These are phyloP conservation scores for Schizopygopsis pylzovi DNA, from an alignment of 2,797 vertebrate genomes.

Conservation along the genomic window DNA sequence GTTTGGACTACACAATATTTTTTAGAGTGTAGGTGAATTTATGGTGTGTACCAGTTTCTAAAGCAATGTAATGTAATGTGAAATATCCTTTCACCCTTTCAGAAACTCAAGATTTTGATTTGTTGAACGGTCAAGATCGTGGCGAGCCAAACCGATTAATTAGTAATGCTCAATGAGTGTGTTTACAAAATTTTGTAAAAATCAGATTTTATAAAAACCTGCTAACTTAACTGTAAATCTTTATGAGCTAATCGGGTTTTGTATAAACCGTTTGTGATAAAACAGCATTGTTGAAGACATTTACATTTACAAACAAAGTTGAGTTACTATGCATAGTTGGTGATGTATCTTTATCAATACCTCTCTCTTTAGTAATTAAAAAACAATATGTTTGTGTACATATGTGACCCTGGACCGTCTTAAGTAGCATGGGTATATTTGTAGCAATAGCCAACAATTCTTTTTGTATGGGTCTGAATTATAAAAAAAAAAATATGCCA, in stretches of 20 bases:
- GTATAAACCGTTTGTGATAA: background rate
- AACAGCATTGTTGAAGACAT: background rate
- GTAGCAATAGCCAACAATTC: background rate
- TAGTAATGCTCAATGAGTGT: background rate
- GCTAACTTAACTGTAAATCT: background rate
- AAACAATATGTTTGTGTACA: background rate
- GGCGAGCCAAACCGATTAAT: background rate
- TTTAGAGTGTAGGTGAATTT: background rate
- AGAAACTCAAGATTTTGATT: background rate
- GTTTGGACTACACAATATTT: no score
- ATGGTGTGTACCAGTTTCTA: slow-evolving; percentile 10
- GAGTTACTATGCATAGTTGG: background rate
- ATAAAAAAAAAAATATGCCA: no score
- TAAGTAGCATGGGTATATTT: no score
- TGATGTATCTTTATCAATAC: background rate
- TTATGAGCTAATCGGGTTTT: background rate
- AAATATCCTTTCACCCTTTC: slow-evolving; percentile 25
- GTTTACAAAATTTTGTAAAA: background rate
- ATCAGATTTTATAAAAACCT: background rate
- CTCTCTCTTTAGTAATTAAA: background rate
- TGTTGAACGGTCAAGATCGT: background rate
- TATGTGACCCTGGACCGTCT: background rate
- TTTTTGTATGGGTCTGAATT: no score
- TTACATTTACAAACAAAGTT: background rate
- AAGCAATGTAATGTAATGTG: background rate